These are phyloP conservation scores for Pipistrellus pipistrellus DNA, from an alignment of 2,797 vertebrate species.

Conservation along the genomic window DNA sequence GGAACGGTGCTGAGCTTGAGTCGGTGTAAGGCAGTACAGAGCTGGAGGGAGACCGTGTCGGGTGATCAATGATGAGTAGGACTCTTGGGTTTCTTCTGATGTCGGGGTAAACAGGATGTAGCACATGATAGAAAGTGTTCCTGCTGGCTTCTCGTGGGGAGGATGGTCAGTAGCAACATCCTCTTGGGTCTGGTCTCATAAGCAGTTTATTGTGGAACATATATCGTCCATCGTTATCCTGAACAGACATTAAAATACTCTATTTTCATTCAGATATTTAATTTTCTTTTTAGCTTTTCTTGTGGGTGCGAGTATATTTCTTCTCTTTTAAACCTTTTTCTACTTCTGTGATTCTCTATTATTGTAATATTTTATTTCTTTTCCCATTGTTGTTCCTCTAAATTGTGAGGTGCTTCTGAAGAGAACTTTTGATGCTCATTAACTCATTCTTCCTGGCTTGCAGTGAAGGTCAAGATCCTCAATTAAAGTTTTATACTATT, in stretches of 20 bases:
- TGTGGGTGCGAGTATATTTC: neutral
- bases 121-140: neutral
- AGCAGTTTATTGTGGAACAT: neutral
- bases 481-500: neutral
- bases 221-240: neutral
- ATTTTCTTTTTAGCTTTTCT: neutral
- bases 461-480: neutral
- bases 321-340: neutral
- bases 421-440: neutral
- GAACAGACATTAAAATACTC: neutral
- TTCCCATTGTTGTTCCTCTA: neutral
- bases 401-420: neutral
- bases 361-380: neutral
- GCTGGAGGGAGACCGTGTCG: neutral
- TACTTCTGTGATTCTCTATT: neutral
- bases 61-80: neutral
- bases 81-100: neutral
- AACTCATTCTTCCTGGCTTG: neutral
- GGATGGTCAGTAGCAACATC: neutral
- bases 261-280: neutral
- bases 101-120: neutral
- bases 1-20: neutral
- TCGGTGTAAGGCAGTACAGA: neutral
- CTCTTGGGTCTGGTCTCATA: neutral
- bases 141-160: neutral